Conservation (phyloP, 2,797 vertebrate species). For the Scyliorhinus canicula region DNA sequence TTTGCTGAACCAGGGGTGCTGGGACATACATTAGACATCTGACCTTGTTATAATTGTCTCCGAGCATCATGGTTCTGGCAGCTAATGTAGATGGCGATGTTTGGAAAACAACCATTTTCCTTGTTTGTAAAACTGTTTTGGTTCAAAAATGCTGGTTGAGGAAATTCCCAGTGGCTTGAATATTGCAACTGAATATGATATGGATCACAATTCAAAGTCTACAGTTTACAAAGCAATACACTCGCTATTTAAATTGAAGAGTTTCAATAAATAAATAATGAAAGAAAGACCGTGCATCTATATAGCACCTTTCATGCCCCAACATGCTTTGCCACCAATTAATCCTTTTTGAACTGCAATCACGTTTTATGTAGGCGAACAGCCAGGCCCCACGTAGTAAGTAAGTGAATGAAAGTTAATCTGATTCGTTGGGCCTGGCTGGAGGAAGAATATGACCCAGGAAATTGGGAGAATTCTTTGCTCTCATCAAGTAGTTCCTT, state of each 20-base stretch:
- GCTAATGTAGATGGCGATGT: neutral
- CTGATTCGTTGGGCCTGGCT: neutral
- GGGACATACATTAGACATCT: neutral
- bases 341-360: neutral
- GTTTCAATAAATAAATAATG: slow-evolving; percentile 16
- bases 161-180: neutral
- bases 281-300: neutral
- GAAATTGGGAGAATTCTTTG: neutral
- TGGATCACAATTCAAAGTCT: neutral
- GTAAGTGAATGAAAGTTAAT: neutral
- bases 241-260: neutral
- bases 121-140: neutral
- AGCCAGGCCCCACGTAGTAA: neutral
- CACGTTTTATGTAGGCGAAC: neutral
- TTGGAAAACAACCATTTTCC: neutral
- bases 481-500: neutral
- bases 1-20: neutral
- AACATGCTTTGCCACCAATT: neutral
- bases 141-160: neutral
- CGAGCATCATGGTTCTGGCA: neutral
- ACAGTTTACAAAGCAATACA: neutral
- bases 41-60: neutral
- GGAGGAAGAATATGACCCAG: neutral
- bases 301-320: neutral
- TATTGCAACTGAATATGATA: neutral